Percentiles rank a stretch among this genome's conserved stretches.
Conservation (phyloP, 2,797 vertebrate genomes). For the Lagodon rhomboides region DNA sequence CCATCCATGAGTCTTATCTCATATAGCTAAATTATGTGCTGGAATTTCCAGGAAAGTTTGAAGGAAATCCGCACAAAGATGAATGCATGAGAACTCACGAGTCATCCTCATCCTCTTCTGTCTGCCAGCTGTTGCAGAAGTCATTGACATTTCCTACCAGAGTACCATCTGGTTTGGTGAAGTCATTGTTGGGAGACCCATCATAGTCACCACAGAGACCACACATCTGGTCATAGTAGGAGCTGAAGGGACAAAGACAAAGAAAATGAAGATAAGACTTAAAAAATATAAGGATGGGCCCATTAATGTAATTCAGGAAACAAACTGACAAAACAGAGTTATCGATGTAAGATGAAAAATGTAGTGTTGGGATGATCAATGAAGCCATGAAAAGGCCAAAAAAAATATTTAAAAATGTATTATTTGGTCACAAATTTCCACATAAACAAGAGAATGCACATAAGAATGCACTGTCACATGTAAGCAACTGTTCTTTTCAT, state of each 20-base stretch:
- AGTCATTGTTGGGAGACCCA: constrained; percentile 82
- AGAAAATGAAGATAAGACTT: constrained; percentile 24
- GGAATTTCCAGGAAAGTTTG: neutral
- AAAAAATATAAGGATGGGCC: neutral
- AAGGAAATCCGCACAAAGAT: neutral
- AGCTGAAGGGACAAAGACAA: constrained; percentile 64
- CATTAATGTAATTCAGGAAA: too few relatives aligned
- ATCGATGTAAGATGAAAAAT: too few relatives aligned
- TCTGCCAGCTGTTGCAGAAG: constrained; percentile 88
- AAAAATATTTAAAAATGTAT: too few relatives aligned
- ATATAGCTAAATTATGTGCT: neutral
- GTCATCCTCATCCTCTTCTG: constrained; percentile 79
- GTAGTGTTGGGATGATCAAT: too few relatives aligned
- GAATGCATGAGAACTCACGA: constrained; percentile 72
- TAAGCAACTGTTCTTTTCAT: too few relatives aligned
- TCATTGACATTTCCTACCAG: constrained; percentile 68
- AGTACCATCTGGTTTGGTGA: constrained; percentile 82
- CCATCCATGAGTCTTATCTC: neutral
- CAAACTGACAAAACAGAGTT: too few relatives aligned
- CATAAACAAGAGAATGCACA: too few relatives aligned
- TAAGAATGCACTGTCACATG: too few relatives aligned
- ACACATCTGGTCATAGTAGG: constrained; percentile 85
- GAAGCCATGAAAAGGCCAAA: too few relatives aligned
- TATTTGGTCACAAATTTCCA: too few relatives aligned
- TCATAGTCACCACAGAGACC: constrained; percentile 90